Conservation (phyloP, 2,113 vertebrate species). For the Macrotus californicus region DNA sequence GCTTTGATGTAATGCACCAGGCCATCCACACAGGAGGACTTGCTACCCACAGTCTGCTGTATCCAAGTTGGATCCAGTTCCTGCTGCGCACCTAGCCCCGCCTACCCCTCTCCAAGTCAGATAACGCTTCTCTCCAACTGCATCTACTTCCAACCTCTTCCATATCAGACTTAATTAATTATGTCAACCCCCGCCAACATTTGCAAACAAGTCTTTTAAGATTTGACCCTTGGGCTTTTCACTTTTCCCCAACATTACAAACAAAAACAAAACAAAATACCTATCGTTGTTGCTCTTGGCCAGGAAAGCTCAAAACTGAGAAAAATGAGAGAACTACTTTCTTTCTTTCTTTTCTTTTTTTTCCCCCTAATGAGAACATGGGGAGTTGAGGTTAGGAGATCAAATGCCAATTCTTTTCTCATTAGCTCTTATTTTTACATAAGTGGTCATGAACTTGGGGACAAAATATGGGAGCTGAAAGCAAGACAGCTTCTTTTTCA, state of each 20-base stretch:
- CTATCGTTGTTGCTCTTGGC: background rate
- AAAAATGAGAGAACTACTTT: background rate
- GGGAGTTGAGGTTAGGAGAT: accelerated
- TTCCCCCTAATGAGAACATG: background rate
- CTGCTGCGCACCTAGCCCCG: too few species aligned
- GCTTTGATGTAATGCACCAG: background rate
- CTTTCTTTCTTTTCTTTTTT: too few species aligned
- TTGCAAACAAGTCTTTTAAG: background rate
- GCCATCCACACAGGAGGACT: accelerated
- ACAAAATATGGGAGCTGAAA: background rate
- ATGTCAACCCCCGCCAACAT: background rate
- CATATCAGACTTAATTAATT: background rate
- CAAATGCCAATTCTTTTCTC: background rate
- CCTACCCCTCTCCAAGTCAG: background rate
- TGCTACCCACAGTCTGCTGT: background rate
- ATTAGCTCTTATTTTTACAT: background rate
- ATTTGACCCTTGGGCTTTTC: background rate
- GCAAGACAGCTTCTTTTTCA: background rate
- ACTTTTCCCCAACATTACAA: background rate
- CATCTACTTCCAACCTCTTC: background rate
- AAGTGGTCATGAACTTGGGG: background rate
- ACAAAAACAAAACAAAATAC: background rate
- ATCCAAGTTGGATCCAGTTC: background rate
- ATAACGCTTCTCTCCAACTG: background rate
- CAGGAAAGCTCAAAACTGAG: background rate